Base-by-base conservation (phyloP, 2,888 invertebrate genomes). In the Sthenelais limicola region DNA sequence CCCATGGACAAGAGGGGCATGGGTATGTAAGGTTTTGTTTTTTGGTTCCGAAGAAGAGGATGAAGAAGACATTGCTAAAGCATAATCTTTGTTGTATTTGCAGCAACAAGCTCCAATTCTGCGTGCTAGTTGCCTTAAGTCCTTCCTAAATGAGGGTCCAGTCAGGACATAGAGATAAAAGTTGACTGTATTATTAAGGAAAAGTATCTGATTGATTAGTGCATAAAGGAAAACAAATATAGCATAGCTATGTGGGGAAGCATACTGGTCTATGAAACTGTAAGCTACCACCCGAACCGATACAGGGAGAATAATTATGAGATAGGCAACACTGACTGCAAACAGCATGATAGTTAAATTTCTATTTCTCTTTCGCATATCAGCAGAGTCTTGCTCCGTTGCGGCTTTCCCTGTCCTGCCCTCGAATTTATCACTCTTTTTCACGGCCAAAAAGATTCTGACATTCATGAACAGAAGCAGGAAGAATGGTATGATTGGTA, bases 131-230 rank as follows among this genome's bases (percentile, higher is more conserved):
- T 56, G 15, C 18, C 18, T 28, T 3, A 56, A 35, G 56, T 56
- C 56, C 1, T 35, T 12, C 5, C 56, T 32, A 35, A 56, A 56
- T 18, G 33, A 35, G 1, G 56, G 35, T n/a, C 56, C 56, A 3
- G 56, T 56, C 1, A 56, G 7, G 32, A 33, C 32, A 28, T 56
- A 56, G n/a, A 56, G 56, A 30, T 56, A 56, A 21, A 56, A 56
- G 56, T 56, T 56, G 30, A 56, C 35, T 32, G 56, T 35, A 56
- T 56, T 56, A 35, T 56, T 56, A 15, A 56, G 32, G 56, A 56
- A 56, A n/a, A 56, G 56, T 2, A 56, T 5, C n/a, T 56, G 56
- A 21, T 56, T 56, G 9, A 56, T n/a, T 2, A 35, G 18, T 15
- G 56, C 56, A 32, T 33, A 56, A 24, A 56, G 56, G 3, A 56